Evolutionary conservation across 2,797 vertebrate genomes (phyloP).

Genomic region (Loriculus beryllinus): DNA sequence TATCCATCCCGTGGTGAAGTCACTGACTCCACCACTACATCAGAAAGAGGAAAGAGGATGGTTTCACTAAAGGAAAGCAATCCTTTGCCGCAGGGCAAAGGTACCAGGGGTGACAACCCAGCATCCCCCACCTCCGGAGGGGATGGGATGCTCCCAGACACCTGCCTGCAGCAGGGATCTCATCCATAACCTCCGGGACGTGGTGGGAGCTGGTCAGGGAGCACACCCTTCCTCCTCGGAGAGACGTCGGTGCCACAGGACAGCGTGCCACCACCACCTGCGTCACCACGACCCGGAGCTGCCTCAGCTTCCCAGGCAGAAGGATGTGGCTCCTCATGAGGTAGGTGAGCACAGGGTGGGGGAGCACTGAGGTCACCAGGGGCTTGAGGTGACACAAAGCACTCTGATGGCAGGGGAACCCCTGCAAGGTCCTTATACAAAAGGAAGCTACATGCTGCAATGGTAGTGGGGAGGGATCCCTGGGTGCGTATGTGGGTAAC

Average conservation of each 20-base stretch:
- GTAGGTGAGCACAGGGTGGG: neutral
- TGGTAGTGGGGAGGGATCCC: fast-evolving
- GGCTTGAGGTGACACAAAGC: neutral
- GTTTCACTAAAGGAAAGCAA: neutral
- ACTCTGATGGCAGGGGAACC: neutral
- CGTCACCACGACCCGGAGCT: neutral
- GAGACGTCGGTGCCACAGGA: neutral
- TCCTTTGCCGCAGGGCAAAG: neutral
- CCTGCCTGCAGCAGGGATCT: neutral
- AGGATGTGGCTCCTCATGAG: neutral
- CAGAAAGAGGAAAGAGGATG: neutral
- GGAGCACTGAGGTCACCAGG: fast-evolving
- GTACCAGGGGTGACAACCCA: neutral
- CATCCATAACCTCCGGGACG: fast-evolving
- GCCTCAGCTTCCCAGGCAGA: neutral
- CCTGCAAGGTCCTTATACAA: neutral
- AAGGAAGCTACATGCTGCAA: neutral
- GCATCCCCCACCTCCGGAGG: neutral
- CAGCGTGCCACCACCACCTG: neutral
- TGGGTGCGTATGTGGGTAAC: fast-evolving
- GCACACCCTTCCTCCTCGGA: fast-evolving
- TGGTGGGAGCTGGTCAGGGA: neutral
- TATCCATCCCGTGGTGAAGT: neutral
- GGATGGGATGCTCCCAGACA: fast-evolving
- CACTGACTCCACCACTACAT: neutral